Evolutionary conservation across 2,888 invertebrate genomes (phyloP), one percentile per base, ranked within the genome.

Genomic region (Gisinianus flammeolus): DNA sequence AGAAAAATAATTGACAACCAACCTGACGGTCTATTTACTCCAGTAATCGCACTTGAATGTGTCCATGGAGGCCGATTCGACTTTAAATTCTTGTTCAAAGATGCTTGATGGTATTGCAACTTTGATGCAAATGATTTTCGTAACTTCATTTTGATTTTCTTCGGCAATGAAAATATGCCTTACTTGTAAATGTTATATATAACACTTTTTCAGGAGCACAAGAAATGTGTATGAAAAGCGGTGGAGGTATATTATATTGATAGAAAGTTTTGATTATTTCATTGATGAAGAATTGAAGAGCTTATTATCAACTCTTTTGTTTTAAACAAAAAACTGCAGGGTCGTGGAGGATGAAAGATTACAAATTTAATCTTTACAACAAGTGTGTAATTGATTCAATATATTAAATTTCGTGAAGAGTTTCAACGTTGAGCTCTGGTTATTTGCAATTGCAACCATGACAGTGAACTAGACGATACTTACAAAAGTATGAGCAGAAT

Each of bases 11-110:
- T 26, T 30, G 12, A 8, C 33, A n/a, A 67, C 67, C 31, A 67
- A 79, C 79, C 79, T 66, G 79, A 79, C 22, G 79, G 79, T 67
- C 79, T 68, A 19, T 31, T 54, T 19, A 64, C 35, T n/a, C 79
- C 58, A 30, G 72, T 67, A 26, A 78, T 30, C 4, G 54, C 54
- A 68, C 31, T 31, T 1, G 68, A 66, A 44, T 72, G 74, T 35
- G 58, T 64, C 74, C 74, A 74, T n/a, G 74, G 64, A 3, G 64
- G 66, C n/a, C 74, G 67, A 67, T 33, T 24, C 0, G 31, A 31
- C n/a, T 28, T n/a, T 2, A 67, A 28, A 33, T 26, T 64, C 24
- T 62, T 62, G n/a, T 64, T 30, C 62, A 62, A 19, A 28, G 22
- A 2, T 35, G 62, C 64, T 6, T 74, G 62, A 24, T 26, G 22